phyloP scores from a whole-genome alignment of 2,888 invertebrate species.

The Pseudococcus longispinus region DNA sequence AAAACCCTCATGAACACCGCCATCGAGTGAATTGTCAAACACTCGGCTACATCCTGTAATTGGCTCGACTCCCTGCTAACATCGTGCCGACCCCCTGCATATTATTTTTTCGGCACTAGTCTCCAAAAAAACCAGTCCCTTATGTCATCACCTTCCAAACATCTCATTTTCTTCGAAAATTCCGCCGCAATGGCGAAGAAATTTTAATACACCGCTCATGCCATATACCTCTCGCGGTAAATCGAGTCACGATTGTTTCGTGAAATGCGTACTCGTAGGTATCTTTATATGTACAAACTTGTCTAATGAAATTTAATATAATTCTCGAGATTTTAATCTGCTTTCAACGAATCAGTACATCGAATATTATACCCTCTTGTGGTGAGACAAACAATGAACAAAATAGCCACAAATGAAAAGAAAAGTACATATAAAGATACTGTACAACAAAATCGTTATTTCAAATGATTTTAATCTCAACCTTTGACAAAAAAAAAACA shows the following conservation, averaged over 20 bases:
- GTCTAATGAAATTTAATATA: not conserved
- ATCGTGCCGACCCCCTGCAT: not conserved
- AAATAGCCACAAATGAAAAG: not conserved
- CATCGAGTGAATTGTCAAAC: not conserved
- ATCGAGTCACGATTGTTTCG: not conserved
- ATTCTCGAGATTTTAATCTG: not conserved
- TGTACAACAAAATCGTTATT: too few species aligned
- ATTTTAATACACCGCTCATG: not conserved
- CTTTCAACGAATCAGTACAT: not conserved
- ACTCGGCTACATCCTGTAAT: not conserved
- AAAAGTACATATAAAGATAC: not conserved
- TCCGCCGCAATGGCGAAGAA: not conserved
- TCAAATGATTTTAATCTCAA: too few species aligned
- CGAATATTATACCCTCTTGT: not conserved
- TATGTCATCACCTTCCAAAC: not conserved
- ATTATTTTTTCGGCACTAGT: not conserved
- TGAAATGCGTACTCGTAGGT: not conserved
- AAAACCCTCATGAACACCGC: not conserved
- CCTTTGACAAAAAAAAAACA: too few species aligned
- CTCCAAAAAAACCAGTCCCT: not conserved
- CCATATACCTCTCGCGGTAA: not conserved
- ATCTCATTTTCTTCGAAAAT: not conserved
- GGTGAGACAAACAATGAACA: not conserved
- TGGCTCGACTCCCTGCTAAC: not conserved
- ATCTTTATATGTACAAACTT: not conserved